Conservation (phyloP, 2,113 vertebrate genomes). For the Elachura formosa region DNA sequence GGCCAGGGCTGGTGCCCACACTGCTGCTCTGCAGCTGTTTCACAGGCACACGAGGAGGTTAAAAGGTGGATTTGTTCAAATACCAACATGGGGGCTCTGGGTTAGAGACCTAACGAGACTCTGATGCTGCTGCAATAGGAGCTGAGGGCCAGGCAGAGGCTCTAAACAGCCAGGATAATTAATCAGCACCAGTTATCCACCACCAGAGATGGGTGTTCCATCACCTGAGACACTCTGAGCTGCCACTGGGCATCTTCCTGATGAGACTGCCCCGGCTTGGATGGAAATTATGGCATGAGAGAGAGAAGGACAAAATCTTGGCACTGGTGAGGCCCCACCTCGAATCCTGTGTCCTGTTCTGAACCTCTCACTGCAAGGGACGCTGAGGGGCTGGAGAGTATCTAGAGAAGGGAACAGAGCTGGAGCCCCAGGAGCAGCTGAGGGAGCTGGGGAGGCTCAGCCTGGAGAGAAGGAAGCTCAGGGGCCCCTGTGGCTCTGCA, state of each 20-base stretch:
- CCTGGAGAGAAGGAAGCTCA: background rate
- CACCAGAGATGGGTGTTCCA: background rate
- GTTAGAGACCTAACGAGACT: background rate
- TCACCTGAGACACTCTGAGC: background rate
- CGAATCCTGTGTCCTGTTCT: background rate
- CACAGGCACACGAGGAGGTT: background rate
- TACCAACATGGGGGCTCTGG: fast-evolving
- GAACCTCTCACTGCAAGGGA: background rate
- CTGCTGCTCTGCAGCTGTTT: background rate
- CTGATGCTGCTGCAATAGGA: background rate
- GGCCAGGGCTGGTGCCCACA: fast-evolving
- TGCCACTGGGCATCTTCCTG: background rate
- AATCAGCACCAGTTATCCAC: constrained; percentile 5
- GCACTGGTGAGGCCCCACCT: background rate
- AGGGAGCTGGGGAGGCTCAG: background rate
- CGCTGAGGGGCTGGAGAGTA: fast-evolving
- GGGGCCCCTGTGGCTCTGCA: background rate
- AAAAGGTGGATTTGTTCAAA: background rate
- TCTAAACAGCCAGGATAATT: background rate
- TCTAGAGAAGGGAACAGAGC: fast-evolving
- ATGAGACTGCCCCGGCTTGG: background rate
- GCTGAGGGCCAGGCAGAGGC: background rate
- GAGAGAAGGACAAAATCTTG: fast-evolving
- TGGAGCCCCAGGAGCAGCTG: fast-evolving
- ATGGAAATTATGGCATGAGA: fast-evolving